Evolutionary conservation across 2,888 invertebrate genomes (phyloP), one percentile per base, ranked within the genome.

Genomic region (Dione juno): DNA sequence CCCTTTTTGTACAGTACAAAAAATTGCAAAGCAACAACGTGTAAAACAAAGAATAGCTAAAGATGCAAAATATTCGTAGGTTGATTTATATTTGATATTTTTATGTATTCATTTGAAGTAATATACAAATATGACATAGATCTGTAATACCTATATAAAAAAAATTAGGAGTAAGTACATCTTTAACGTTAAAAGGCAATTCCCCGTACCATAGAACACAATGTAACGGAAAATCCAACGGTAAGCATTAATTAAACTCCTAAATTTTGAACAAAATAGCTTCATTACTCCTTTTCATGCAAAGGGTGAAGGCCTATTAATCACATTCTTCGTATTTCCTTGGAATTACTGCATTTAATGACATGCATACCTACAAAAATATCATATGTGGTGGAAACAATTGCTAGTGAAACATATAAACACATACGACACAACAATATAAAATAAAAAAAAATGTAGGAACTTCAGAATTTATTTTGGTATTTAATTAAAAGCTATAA

Each of bases 221-320:
- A 68, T 67, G 67, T 68, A 35, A 57, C 66, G 72, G 70, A 66
- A 72, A 75, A 75, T 69, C 70, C 71, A 59, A 67, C 68, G 50
- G 66, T 73, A 71, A 73, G 61, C 71, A 69, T 69, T 74, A 75
- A 75, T 80, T 74, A 77, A 80, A 82, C 79, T 81, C 78, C 67
- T 71, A 74, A 77, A 76, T 78, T 74, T 79, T 74, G 70, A 75
- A 74, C 76, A 77, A 78, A 81, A 80, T 79, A 80, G 80, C 80
- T 84, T 81, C 78, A 84, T 86, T 84, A 84, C 75, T 81, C 78
- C 75, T 75, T 78, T 79, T 80, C 75, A 82, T 77, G 76, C 72
- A 76, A 78, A 80, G 70, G 78, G 73, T 75, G 71, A 74, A 75
- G 83, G 83, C 82, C 81, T 83, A 84, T 81, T 70, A 70, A 74